A percentile compares a stretch with the other conserved stretches of the same genome.
Conservation (phyloP, 2,113 vertebrate species). For the Callocephalon fimbriatum region DNA sequence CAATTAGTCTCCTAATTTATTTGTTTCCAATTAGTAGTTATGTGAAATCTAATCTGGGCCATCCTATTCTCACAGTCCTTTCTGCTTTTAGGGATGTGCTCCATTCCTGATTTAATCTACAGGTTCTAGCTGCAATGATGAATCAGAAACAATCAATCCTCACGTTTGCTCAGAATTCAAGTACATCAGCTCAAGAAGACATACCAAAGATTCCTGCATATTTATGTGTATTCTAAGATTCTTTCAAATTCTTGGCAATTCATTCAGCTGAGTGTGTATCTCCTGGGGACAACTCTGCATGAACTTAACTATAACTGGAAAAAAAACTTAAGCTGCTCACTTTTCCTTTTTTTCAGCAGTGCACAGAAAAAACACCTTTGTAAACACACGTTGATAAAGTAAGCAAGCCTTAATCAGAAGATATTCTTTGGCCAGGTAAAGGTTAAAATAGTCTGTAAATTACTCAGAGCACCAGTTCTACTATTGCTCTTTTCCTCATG, state of each 20-base stretch:
- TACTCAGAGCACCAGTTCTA: background rate
- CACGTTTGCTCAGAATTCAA: background rate
- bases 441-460: background rate
- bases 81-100: background rate
- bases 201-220: background rate
- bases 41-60: background rate
- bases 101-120: background rate
- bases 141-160: background rate
- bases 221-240: background rate
- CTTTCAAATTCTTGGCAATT: background rate
- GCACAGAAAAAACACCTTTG: background rate
- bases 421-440: background rate
- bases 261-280: background rate
- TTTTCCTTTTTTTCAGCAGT: background rate
- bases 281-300: background rate
- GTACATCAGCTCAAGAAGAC: background rate
- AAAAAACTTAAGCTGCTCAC: background rate
- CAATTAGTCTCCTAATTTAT: background rate
- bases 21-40: background rate
- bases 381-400: background rate
- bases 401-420: background rate
- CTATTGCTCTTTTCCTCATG: background rate
- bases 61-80: background rate
- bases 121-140: background rate
- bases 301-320: background rate